Evolutionary conservation across 2,797 vertebrate species (phyloP), one percentile per base, ranked within the genome.

Genomic region (Sciurus vulgaris): DNA sequence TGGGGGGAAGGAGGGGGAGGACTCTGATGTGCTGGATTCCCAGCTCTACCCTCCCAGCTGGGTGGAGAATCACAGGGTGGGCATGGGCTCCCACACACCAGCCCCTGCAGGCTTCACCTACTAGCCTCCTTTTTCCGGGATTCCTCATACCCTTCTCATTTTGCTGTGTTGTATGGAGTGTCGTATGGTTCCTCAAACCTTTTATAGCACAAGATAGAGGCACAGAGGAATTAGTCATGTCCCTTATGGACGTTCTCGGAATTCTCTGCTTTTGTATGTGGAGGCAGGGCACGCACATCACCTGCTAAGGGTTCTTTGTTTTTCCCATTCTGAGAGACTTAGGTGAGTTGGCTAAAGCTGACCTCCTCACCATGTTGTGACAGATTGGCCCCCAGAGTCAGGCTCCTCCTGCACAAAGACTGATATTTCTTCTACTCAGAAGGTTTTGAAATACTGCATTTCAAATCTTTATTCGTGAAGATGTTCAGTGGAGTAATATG

Each of bases 401-500:
- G 90, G 73, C 12, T 92, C 73, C 12, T 92, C 73, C 59, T 86
- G 44, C 13, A 33, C 0, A 18, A 22, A 73, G 26, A 76, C 81
- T 65, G 83, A 30, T 12, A 73, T 89, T 88, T 95, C 82, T 70
- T 81, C 4, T n/a, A 74, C 44, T 89, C 44, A 49, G 63, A 88
- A 82, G 49, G 28, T 63, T 88, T 82, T 4, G 3, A 49, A 82
- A 51, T 38, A 59, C 0, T 44, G 15, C 12, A 44, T 83, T 65
- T 47, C 78, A 92, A 86, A 96, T 67, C 15, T 93, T 95, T 70
- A 84, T 65, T 95, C 81, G 91, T 73, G 73, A 87, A 94, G n/a
- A 74, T 47, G 59, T 88, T 59, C 69, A 22, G 38, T 72, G 4
- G 15, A 35, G 13, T 38, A 89, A 49, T 85, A 84, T 15, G 83